Evolutionary conservation across 2,797 vertebrate species (phyloP).

Genomic region (Microtus agrestis): DNA sequence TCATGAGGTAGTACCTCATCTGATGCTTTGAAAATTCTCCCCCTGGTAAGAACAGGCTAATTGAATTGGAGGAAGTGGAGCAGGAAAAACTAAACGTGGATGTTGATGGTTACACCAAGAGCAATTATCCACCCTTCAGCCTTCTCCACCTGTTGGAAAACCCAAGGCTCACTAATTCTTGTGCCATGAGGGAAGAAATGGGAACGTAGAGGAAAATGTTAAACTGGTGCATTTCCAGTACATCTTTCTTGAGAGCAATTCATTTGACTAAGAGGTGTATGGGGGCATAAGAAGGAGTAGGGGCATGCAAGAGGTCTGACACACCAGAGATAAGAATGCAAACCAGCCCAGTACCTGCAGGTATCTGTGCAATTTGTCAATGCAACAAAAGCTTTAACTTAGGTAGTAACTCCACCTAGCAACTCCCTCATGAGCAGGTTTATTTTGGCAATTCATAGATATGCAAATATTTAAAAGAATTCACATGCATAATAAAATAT

Average conservation of each 20-base stretch:
- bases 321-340: neutral
- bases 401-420: neutral
- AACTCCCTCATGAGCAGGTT: constrained; percentile 6
- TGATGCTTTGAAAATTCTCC: constrained; percentile 81
- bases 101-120: constrained; percentile 79
- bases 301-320: neutral
- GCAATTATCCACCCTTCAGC: constrained; percentile 79
- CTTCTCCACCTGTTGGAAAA: constrained; percentile 80
- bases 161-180: constrained; percentile 76
- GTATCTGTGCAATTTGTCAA: neutral
- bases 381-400: neutral
- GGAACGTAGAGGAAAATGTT: constrained; percentile 56
- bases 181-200: constrained; percentile 52
- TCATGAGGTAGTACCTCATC: constrained; percentile 79
- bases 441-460: neutral
- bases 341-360: neutral
- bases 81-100: constrained; percentile 76
- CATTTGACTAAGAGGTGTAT: neutral
- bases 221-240: constrained; percentile 33
- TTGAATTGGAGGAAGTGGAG: constrained; percentile 81
- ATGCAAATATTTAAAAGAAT: constrained; percentile 41
- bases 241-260: constrained; percentile 24
- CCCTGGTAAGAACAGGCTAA: constrained; percentile 80
- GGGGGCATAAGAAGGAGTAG: neutral
- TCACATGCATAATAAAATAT: neutral